A percentile compares a stretch with the other conserved stretches of the same genome.
These are phyloP conservation scores for Lophochroa leadbeateri DNA, from an alignment of 2,113 vertebrate species.

Conservation along the genomic window DNA sequence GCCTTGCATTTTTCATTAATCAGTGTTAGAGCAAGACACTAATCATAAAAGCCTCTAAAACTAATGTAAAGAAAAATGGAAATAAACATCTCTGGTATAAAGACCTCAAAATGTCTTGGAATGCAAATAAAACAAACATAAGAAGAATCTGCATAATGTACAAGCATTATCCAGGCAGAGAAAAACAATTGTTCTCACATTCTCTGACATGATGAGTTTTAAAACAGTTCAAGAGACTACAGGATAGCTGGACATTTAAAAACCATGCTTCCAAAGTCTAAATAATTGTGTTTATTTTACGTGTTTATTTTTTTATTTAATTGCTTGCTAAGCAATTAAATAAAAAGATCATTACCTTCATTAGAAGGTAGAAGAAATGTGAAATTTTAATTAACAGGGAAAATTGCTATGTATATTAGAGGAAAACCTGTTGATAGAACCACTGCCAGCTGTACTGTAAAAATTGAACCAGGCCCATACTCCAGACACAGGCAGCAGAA, in stretches of 20 bases:
- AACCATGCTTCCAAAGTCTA: background rate
- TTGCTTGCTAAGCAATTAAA: background rate
- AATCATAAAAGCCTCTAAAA: constrained; percentile 8
- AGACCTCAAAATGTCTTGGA: constrained; percentile 6
- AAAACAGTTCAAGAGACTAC: background rate
- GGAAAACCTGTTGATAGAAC: background rate
- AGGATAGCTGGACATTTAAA: background rate
- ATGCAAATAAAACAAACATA: constrained; percentile 19
- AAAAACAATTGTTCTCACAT: background rate
- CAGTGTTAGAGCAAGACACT: background rate
- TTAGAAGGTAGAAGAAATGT: background rate
- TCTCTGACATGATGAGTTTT: background rate
- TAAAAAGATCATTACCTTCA: background rate
- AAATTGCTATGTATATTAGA: background rate
- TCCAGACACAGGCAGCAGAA: background rate
- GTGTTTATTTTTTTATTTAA: background rate
- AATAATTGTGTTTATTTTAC: background rate
- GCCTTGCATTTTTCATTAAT: constrained; percentile 37
- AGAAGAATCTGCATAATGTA: constrained; percentile 22
- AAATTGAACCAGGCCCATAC: background rate
- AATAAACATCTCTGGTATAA: background rate
- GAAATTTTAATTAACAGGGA: background rate
- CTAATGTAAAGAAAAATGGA: constrained; percentile 32
- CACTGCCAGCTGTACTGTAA: background rate
- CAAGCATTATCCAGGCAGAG: background rate